Percentiles rank a stretch among this genome's conserved stretches.
Evolutionary conservation across 2,797 vertebrate species (phyloP).

Genomic region (Pampus argenteus): DNA sequence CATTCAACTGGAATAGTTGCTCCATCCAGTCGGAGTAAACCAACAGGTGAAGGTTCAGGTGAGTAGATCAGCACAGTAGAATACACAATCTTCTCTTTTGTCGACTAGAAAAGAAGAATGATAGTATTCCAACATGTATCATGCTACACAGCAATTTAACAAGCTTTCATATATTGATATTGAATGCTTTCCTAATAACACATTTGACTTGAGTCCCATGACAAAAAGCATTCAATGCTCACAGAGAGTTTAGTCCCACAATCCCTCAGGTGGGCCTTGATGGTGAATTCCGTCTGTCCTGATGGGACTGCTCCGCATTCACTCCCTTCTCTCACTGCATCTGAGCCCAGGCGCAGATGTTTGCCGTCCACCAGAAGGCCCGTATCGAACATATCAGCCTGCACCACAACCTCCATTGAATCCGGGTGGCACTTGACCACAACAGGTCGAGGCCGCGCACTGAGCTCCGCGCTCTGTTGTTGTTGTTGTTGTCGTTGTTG

Average conservation of each 20-base stretch:
- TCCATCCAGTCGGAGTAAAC: conserved; percentile 66
- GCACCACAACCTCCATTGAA: conserved; percentile 72
- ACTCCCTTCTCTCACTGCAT: not conserved
- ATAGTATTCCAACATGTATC: not conserved
- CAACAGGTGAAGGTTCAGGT: conserved; percentile 67
- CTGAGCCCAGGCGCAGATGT: conserved; percentile 67
- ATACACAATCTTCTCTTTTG: conserved; percentile 72
- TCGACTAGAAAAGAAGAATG: conserved; percentile 59
- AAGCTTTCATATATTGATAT: not conserved
- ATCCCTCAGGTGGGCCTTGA: conserved; percentile 57
- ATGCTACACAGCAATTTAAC: not conserved
- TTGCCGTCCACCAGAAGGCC: conserved; percentile 63
- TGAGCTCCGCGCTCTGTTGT: not conserved
- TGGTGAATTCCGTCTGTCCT: conserved; percentile 57
- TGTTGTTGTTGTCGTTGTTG: too few relatives aligned
- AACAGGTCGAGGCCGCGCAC: conserved; percentile 15
- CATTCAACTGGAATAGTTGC: conserved; percentile 76
- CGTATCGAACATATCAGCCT: conserved; percentile 70
- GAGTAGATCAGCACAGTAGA: conserved; percentile 75
- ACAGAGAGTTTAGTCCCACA: conserved; percentile 79
- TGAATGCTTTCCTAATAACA: not conserved
- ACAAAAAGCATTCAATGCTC: conserved; percentile 22
- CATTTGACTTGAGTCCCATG: not conserved
- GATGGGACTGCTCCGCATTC: conserved; percentile 59
- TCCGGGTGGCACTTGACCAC: conserved; percentile 70